Base-by-base conservation (phyloP, 2,797 vertebrate genomes). In the Pempheris klunzingeri region DNA sequence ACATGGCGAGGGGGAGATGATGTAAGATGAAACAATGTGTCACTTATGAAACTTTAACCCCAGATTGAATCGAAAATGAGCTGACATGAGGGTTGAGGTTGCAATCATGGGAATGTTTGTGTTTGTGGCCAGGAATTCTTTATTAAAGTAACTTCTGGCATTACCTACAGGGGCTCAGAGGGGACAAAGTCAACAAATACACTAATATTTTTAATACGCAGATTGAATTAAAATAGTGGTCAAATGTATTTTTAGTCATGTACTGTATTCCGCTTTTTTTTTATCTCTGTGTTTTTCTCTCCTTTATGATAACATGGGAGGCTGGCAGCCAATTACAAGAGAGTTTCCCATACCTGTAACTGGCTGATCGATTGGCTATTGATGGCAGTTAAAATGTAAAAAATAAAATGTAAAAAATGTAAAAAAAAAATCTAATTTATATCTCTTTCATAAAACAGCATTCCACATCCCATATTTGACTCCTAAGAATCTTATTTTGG, bases 41-140 rank as follows among this genome's bases (percentile, higher is more conserved):
- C 59, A 44, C 67, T 53, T 69, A 3, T 71, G 43, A 80, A 85
- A 83, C 43, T 59, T 80, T 52, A 59, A 79, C 53, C 52, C 12
- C 32, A 36, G 57, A 71, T 73, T 18, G 59, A 67, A 74, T 83
- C 68, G 70, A 60, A 65, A 58, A 74, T 32, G n/a, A 64, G 46
- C 46, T 28, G 36, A 20, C 36, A 15, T n/a, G 18, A 62, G 60
- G 18, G 15, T 11, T 1, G 13, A 22, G 58, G 61, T 59, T 8
- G 15, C 26, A 7, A 5, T 2, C 38, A 15, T 38, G 38, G 4
- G 24, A 15, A 8, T 7, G 22, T 71, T 41, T 38, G 7, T 61
- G 12, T 39, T 59, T 44, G 71, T n/a, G 15, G 34, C 32, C 43
- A 5, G 24, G 39, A 14, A 14, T 46, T 50, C 13, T 55, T 36